Conservation (phyloP, 2,113 vertebrate species). For the Steatornis caripensis region DNA sequence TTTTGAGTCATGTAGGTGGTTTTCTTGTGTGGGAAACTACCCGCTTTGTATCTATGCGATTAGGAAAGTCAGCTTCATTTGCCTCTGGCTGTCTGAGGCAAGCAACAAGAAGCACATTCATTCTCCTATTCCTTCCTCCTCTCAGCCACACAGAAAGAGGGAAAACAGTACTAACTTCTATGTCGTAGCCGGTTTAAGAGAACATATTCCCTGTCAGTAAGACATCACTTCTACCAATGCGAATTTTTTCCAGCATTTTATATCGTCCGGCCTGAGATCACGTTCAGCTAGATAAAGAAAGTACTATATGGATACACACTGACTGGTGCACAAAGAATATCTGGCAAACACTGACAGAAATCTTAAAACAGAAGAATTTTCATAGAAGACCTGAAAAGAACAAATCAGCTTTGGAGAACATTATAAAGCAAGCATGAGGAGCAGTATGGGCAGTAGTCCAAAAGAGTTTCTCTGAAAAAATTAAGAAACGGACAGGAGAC, state of each 20-base stretch:
- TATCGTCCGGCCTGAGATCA: background rate
- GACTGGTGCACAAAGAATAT: background rate
- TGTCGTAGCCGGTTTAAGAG: background rate
- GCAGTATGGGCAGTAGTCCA: background rate
- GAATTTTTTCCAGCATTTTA: background rate
- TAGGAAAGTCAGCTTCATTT: constrained; percentile 46
- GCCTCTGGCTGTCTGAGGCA: constrained; percentile 23
- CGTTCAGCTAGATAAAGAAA: background rate
- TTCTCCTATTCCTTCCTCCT: background rate
- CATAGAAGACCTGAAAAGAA: background rate
- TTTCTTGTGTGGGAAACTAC: constrained; percentile 66
- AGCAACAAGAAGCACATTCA: constrained; percentile 8
- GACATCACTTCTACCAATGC: background rate
- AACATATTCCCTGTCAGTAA: background rate
- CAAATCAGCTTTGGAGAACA: background rate
- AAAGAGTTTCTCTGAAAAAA: background rate
- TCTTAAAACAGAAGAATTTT: background rate
- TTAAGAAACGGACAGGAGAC: background rate
- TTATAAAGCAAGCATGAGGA: background rate
- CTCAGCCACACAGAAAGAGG: background rate
- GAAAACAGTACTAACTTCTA: background rate
- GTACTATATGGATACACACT: background rate
- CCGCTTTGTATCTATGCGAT: constrained; percentile 49
- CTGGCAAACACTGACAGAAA: background rate
- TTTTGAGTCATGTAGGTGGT: constrained; percentile 51